Percentiles rank a stretch among this genome's conserved stretches.
These are phyloP conservation scores for Catharus bicknelli DNA, from an alignment of 2,113 vertebrate genomes.

Conservation along the genomic window DNA sequence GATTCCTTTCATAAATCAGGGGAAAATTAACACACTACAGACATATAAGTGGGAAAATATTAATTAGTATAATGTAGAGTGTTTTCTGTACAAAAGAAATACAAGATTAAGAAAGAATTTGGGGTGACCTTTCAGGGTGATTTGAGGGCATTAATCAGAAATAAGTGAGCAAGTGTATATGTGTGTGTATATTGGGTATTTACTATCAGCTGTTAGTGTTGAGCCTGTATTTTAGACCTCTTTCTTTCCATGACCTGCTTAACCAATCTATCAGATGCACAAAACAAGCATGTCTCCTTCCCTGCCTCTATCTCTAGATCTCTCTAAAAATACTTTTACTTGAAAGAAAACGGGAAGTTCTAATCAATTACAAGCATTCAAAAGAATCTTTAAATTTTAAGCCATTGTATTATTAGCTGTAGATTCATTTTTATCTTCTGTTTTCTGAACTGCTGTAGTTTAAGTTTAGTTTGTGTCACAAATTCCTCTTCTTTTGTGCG, in stretches of 20 bases:
- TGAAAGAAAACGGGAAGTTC: not conserved
- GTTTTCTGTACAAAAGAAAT: not conserved
- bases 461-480: not conserved
- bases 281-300: not conserved
- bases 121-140: not conserved
- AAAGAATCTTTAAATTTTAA: not conserved
- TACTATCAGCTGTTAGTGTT: not conserved
- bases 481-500: not conserved
- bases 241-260: not conserved
- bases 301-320: not conserved
- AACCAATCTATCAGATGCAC: not conserved
- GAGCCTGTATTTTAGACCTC: not conserved
- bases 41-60: not conserved
- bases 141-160: not conserved
- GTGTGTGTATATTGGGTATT: not conserved
- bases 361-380: not conserved
- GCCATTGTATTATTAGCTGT: not conserved
- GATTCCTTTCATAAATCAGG: not conserved
- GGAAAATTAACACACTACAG: not conserved
- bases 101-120: not conserved
- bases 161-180: not conserved
- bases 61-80: not conserved
- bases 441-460: not conserved
- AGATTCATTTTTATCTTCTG: not conserved
- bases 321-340: not conserved